phyloP scores from a whole-genome alignment of 2,113 vertebrate genomes.

The Burhinus oedicnemus region DNA sequence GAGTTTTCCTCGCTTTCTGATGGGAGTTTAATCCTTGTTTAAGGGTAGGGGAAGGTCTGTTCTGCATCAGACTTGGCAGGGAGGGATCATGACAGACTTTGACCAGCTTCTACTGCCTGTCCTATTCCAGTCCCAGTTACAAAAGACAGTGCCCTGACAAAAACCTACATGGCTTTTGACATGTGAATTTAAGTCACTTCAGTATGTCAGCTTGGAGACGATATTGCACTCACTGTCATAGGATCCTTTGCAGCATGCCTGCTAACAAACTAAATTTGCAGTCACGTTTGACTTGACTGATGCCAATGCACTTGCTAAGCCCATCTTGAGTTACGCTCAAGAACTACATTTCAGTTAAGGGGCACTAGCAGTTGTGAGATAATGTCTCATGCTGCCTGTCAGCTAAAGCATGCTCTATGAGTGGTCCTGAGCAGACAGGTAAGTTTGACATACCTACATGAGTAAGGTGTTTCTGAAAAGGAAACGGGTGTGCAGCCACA shows the following conservation, averaged over 20 bases:
- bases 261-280: not conserved
- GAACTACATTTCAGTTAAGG: not conserved
- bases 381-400: not conserved
- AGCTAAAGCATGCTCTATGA: not conserved
- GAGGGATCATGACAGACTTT: not conserved
- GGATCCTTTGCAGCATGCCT: not conserved
- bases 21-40: not conserved
- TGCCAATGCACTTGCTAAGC: not conserved
- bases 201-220: not conserved
- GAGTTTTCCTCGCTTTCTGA: not conserved
- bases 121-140: not conserved
- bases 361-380: not conserved
- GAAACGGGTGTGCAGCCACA: not conserved
- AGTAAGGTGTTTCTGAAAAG: not conserved
- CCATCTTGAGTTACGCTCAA: not conserved
- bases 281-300: not conserved
- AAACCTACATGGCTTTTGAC: not conserved
- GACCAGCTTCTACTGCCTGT: not conserved
- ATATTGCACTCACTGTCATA: not conserved
- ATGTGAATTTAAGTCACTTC: not conserved
- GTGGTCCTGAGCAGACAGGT: not conserved
- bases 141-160: not conserved
- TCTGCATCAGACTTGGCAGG: not conserved
- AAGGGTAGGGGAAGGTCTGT: not conserved
- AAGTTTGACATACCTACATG: not conserved